These are phyloP conservation scores for Calameuta pallipes DNA, from an alignment of 2,888 invertebrate species.

Conservation along the genomic window DNA sequence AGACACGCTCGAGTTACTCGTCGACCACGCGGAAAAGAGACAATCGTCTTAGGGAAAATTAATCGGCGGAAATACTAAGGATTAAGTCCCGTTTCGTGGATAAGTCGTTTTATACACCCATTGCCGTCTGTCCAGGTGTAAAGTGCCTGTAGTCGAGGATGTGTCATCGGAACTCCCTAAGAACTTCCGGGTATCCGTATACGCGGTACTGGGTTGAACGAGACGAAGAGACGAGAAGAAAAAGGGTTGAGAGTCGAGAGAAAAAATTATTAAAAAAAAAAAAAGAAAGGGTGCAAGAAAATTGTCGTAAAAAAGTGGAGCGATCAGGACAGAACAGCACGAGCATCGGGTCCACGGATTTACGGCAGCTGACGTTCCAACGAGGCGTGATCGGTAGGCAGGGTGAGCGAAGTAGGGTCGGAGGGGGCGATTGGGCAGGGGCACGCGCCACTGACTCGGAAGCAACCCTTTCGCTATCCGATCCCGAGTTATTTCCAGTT, in stretches of 20 bases:
- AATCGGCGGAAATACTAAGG: conserved; percentile 50
- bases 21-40: conserved; percentile 26
- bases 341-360: not conserved
- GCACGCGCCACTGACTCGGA: conserved; percentile 57
- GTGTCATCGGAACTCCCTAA: no score
- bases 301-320: no score
- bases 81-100: conserved; percentile 39
- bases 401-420: conserved; percentile 26
- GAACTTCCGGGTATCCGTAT: no score
- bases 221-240: no score
- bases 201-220: no score
- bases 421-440: conserved; percentile 21
- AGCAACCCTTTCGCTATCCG: conserved; percentile 46
- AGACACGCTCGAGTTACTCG: conserved; percentile 40
- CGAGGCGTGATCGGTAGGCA: conserved; percentile 27
- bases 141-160: conserved; percentile 16
- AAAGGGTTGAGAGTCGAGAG: no score
- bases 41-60: conserved; percentile 53
- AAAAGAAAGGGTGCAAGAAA: no score
- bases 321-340: no score
- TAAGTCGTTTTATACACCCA: conserved; percentile 28
- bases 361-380: not conserved
- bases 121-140: conserved; percentile 35
- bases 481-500: not conserved
- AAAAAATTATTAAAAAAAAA: no score